Evolutionary conservation across 2,113 vertebrate genomes (phyloP).

Genomic region (Ploceus nigricollis): DNA sequence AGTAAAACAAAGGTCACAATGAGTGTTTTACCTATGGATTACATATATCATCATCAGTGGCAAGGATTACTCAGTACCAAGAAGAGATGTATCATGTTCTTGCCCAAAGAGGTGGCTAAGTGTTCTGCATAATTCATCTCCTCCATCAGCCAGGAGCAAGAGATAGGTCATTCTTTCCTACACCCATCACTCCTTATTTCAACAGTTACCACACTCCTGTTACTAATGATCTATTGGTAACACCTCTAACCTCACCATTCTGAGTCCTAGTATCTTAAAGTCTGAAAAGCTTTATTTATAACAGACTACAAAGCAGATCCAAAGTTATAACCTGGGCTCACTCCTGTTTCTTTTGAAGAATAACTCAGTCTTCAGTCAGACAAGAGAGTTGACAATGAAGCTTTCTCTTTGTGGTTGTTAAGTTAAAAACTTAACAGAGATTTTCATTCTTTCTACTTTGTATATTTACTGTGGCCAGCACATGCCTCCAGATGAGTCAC

Average conservation of each 20-base stretch:
- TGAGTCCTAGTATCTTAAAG: not conserved
- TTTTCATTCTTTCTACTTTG: not conserved
- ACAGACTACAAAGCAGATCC: not conserved
- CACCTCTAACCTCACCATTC: not conserved
- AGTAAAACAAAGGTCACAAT: not conserved
- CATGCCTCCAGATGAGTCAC: not conserved
- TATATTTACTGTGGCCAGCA: not conserved
- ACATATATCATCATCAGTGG: not conserved
- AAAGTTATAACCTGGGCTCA: not conserved
- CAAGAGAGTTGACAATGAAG: not conserved
- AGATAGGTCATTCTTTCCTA: not conserved
- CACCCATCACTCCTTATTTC: not conserved
- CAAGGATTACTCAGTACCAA: not conserved
- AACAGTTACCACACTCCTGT: not conserved
- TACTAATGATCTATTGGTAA: not conserved
- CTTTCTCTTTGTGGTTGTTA: not conserved
- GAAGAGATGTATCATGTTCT: not conserved
- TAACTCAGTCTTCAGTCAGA: not conserved
- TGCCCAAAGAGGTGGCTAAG: not conserved
- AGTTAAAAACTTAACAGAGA: not conserved
- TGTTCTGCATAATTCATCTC: not conserved
- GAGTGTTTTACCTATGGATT: not conserved
- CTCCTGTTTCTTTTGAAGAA: not conserved
- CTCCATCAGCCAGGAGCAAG: not conserved
- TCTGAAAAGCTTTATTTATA: not conserved